Conservation (phyloP, 2,113 vertebrate species). For the Agapornis roseicollis region DNA sequence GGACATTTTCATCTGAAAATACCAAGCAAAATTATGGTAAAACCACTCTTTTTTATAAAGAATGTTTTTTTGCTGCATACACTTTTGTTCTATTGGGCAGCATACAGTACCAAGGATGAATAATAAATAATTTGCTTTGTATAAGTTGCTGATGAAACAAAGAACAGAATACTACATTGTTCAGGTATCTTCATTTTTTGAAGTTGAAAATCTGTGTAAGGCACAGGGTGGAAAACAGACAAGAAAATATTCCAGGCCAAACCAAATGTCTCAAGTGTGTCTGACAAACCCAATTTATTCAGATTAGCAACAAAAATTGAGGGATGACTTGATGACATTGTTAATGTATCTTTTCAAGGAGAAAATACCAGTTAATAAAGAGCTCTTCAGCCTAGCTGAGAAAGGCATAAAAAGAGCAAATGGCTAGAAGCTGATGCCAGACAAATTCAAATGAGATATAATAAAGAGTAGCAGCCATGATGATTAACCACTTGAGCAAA, state of each 20-base stretch:
- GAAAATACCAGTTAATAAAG: conserved; percentile 60
- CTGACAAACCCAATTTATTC: conserved; percentile 1
- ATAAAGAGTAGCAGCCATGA: neutral
- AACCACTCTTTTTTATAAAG: neutral
- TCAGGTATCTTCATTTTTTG: neutral
- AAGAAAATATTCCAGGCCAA: neutral
- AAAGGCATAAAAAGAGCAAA: conserved; percentile 51
- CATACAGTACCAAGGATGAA: neutral
- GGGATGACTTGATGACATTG: conserved; percentile 41
- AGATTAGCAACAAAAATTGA: conserved; percentile 23
- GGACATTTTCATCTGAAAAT: neutral
- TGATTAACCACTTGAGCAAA: conserved; percentile 42
- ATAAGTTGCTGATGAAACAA: neutral
- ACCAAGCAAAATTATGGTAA: neutral
- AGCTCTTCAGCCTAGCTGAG: conserved; percentile 27
- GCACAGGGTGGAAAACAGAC: neutral
- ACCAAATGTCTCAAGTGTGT: neutral
- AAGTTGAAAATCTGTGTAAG: neutral
- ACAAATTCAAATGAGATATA: conserved; percentile 58
- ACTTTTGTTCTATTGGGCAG: neutral
- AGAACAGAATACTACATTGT: neutral
- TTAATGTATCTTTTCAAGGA: conserved; percentile 48
- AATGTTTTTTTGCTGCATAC: neutral
- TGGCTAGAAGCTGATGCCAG: conserved; percentile 37
- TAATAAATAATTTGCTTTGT: neutral